Evolutionary conservation across 2,797 vertebrate genomes (phyloP).

Genomic region (Macropus fuliginosus): DNA sequence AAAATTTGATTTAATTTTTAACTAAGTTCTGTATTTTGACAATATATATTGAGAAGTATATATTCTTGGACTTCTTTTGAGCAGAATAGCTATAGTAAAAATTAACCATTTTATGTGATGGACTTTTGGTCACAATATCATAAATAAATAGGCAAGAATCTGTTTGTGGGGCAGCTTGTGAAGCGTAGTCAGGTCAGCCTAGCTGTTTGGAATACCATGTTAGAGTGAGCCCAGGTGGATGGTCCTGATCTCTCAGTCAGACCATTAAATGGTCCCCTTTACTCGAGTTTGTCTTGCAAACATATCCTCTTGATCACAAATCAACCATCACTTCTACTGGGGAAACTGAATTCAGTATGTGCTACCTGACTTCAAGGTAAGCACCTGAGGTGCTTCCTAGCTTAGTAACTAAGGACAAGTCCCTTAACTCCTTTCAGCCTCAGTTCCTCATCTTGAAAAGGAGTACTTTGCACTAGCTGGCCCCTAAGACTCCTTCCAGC

Average conservation of each 20-base stretch:
- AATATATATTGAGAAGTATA: neutral
- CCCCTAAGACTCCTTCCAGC: neutral
- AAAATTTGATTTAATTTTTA: neutral
- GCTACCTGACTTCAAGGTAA: neutral
- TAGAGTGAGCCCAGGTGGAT: neutral
- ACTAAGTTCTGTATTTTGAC: neutral
- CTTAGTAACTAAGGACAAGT: neutral
- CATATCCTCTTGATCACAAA: neutral
- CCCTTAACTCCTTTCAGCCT: neutral
- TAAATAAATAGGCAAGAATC: neutral
- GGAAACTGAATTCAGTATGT: neutral
- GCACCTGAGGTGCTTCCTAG: neutral
- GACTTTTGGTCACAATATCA: neutral
- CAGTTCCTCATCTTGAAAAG: neutral
- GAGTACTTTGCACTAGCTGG: neutral
- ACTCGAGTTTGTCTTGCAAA: neutral
- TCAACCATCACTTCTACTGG: neutral
- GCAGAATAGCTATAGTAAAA: neutral
- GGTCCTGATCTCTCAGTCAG: neutral
- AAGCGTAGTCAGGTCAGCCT: neutral
- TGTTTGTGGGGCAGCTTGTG: neutral
- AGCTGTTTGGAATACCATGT: neutral
- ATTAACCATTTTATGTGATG: neutral
- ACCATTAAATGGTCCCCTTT: neutral
- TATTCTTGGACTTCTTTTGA: neutral